A percentile compares a stretch with the other conserved stretches of the same genome.
These are phyloP conservation scores for Diachrysia chrysitis DNA, from an alignment of 2,888 invertebrate genomes.

Conservation along the genomic window DNA sequence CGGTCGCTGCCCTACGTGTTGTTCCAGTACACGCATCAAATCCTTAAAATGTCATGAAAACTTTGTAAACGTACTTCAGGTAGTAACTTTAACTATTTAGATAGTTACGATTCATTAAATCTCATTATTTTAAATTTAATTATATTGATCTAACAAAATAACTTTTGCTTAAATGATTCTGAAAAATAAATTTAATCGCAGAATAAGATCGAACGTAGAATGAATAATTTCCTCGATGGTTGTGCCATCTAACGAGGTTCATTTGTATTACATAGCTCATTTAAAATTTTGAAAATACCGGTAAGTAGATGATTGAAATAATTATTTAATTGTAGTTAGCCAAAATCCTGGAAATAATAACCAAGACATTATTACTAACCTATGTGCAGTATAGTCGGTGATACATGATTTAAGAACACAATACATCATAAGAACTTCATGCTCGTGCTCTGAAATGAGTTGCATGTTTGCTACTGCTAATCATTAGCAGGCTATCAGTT, in stretches of 20 bases:
- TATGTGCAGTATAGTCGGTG: no score
- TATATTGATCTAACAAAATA: background rate
- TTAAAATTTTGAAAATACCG: background rate
- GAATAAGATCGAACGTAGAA: background rate
- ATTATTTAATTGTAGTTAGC: no score
- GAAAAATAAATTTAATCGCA: background rate
- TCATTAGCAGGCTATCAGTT: no score
- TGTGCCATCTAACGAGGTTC: background rate
- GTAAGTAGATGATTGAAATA: background rate
- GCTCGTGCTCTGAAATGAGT: no score
- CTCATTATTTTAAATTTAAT: background rate
- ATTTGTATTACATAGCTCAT: background rate
- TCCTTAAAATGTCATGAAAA: conserved; percentile 23
- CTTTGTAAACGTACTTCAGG: background rate
- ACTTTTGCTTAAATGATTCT: background rate
- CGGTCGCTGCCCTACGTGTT: conserved; percentile 83
- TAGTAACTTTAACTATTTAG: background rate
- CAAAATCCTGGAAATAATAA: background rate
- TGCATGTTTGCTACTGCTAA: no score
- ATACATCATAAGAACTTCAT: no score
- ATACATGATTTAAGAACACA: background rate
- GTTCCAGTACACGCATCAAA: conserved; percentile 69
- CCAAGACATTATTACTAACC: background rate
- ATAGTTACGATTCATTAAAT: background rate
- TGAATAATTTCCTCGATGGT: background rate